Evolutionary conservation across 2,113 vertebrate genomes (phyloP).

Genomic region (Eurypyga helias): DNA sequence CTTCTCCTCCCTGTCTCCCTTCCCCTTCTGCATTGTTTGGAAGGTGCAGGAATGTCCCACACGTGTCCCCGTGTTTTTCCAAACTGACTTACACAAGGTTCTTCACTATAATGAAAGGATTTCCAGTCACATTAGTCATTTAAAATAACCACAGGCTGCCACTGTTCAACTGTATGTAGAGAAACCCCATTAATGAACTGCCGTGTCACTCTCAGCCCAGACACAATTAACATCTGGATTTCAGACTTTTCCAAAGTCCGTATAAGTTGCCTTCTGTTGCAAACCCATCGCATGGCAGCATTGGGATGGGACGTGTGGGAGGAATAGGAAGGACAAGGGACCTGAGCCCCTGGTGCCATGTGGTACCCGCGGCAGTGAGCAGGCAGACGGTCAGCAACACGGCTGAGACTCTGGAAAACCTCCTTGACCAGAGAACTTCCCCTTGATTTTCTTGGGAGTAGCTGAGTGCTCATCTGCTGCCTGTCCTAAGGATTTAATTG

Average conservation of each 20-base stretch:
- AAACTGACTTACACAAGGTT: background rate
- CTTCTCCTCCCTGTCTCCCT: background rate
- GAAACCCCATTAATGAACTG: background rate
- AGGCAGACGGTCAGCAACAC: fast-evolving
- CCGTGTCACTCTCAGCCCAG: background rate
- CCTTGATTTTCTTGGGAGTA: background rate
- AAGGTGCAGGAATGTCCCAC: background rate
- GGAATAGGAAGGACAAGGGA: fast-evolving
- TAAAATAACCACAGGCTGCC: background rate
- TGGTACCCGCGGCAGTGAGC: fast-evolving
- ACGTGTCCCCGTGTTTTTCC: background rate
- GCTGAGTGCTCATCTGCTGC: background rate
- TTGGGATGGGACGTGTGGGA: background rate
- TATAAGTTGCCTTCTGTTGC: background rate
- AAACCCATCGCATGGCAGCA: background rate
- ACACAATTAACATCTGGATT: background rate
- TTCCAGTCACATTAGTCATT: background rate
- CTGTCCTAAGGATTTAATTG: background rate
- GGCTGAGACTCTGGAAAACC: background rate
- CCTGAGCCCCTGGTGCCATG: background rate
- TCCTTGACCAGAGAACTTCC: background rate
- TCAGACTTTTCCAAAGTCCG: background rate
- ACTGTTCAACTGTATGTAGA: background rate
- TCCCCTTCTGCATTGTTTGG: background rate
- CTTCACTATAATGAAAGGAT: background rate